Percentiles rank a stretch among this genome's conserved stretches.
These are phyloP conservation scores for Phrynocephalus guinanensis DNA, from an alignment of 2,797 vertebrate genomes.

Conservation along the genomic window DNA sequence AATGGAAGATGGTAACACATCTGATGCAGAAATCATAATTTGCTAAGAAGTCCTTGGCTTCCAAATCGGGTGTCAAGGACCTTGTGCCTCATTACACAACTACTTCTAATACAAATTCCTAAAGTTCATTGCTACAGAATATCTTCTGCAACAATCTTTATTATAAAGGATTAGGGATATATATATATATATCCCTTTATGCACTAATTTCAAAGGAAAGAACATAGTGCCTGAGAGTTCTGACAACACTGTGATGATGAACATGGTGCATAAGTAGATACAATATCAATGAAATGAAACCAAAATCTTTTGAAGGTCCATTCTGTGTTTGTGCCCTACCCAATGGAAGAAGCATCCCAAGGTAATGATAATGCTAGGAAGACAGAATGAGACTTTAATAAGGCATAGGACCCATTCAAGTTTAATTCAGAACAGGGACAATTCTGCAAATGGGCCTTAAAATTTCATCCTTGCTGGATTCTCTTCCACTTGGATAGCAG, in stretches of 20 bases:
- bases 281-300: background rate
- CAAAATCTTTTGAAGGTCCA: background rate
- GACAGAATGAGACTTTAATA: background rate
- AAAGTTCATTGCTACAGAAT: background rate
- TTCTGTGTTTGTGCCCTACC: background rate
- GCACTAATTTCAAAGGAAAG: background rate
- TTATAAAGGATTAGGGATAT: too few relatives aligned
- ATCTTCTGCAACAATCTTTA: background rate
- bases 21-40: background rate
- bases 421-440: background rate
- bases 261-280: background rate
- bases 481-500: background rate
- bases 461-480: background rate
- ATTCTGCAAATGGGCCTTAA: background rate
- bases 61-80: background rate
- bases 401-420: background rate
- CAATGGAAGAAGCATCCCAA: background rate
- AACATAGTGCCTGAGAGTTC: background rate
- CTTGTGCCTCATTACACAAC: background rate
- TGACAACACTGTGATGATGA: background rate
- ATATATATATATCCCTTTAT: too few relatives aligned
- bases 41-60: background rate
- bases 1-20: background rate
- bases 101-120: background rate
- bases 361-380: background rate